phyloP scores from a whole-genome alignment of 1,140 invertebrate species.

The Mactra quadrangularis region DNA sequence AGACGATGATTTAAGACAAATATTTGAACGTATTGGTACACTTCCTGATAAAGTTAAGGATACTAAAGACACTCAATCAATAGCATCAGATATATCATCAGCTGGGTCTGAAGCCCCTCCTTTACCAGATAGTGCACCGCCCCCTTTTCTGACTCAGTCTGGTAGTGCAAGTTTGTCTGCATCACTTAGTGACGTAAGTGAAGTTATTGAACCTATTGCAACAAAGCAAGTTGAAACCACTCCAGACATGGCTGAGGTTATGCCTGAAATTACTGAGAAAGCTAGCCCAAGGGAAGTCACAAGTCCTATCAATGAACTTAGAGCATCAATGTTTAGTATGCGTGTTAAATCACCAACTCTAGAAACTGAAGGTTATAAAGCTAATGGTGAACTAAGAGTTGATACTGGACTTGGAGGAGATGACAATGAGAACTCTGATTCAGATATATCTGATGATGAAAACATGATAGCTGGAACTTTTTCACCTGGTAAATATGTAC shows the following conservation, averaged over 20 bases:
- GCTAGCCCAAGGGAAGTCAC: slow-evolving; percentile 45
- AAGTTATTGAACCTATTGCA: background rate
- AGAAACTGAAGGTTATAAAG: background rate
- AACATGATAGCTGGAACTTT: slow-evolving; percentile 57
- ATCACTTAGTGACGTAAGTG: background rate
- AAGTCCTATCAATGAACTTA: slow-evolving; percentile 48
- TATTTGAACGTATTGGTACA: slow-evolving; percentile 51
- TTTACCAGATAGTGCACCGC: slow-evolving; percentile 66
- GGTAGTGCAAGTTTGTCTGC: background rate
- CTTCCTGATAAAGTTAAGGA: slow-evolving; percentile 36
- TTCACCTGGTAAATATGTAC: slow-evolving; percentile 60
- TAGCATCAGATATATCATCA: slow-evolving; percentile 57
- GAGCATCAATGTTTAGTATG: slow-evolving; percentile 56
- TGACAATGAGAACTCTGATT: slow-evolving; percentile 37
- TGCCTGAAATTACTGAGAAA: slow-evolving; percentile 46
- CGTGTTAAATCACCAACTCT: slow-evolving; percentile 44
- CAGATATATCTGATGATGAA: slow-evolving; percentile 64
- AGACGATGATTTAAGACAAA: slow-evolving; percentile 31
- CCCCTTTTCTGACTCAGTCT: slow-evolving; percentile 52
- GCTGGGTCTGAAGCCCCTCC: slow-evolving; percentile 66
- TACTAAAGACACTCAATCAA: slow-evolving; percentile 55
- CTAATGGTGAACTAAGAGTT: slow-evolving; percentile 32
- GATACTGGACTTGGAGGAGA: slow-evolving; percentile 12
- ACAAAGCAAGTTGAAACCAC: background rate
- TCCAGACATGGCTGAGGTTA: slow-evolving; percentile 15